Conservation (phyloP, 2,888 invertebrate species). For the Epirrita christyi region DNA sequence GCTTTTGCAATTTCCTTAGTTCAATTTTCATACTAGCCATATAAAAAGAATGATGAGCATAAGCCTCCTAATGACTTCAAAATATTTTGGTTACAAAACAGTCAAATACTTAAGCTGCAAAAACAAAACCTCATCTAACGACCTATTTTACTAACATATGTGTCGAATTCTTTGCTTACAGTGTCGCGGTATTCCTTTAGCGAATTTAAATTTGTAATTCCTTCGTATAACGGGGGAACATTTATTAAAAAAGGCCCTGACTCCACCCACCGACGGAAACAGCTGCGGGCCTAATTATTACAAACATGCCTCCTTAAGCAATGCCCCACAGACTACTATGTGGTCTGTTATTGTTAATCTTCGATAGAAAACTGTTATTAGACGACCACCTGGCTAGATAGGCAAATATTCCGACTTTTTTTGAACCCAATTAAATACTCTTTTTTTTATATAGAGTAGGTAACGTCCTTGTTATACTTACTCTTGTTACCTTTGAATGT, state of each 20-base stretch:
- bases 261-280: conserved; percentile 80
- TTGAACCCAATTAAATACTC: conserved; percentile 8
- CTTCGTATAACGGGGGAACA: conserved; percentile 76
- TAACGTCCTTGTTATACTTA: background rate
- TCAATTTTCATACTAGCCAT: conserved; percentile 3
- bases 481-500: conserved; percentile 7
- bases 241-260: conserved; percentile 67
- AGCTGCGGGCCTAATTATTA: conserved; percentile 81
- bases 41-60: conserved; percentile 4
- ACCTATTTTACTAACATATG: conserved; percentile 70
- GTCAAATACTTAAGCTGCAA: conserved; percentile 28
- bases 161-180: conserved; percentile 74
- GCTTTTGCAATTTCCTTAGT: conserved; percentile 18
- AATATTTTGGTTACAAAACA: conserved; percentile 20
- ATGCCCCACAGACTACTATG: conserved; percentile 59
- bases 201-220: conserved; percentile 83
- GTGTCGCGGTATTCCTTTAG: conserved; percentile 69
- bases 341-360: conserved; percentile 56
- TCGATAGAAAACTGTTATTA: conserved; percentile 54
- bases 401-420: conserved; percentile 33
- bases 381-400: conserved; percentile 49
- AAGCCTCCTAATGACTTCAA: conserved; percentile 8
- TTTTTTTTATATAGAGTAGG: background rate
- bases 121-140: conserved; percentile 48
- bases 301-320: conserved; percentile 71